phyloP scores from a whole-genome alignment of 2,888 invertebrate genomes.

The Aphodius sticticus region DNA sequence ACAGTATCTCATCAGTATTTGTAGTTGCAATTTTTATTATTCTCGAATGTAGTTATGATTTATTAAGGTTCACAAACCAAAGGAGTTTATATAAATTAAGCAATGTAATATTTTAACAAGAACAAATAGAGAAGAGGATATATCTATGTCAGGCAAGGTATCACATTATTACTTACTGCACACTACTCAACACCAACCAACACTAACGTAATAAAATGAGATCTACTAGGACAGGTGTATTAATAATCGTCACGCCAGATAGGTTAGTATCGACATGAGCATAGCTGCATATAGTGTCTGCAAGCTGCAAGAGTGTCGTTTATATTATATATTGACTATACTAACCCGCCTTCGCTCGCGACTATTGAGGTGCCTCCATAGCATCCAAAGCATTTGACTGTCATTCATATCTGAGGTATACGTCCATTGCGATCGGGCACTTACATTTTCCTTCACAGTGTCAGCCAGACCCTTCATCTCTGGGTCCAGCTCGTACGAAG shows the following conservation, averaged over 20 bases:
- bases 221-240: background rate
- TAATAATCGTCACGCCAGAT: background rate
- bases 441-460: conserved; percentile 51
- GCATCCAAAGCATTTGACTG: conserved; percentile 57
- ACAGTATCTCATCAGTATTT: no score
- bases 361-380: conserved; percentile 55
- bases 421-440: conserved; percentile 40
- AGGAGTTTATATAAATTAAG: no score
- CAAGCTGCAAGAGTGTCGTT: background rate
- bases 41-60: no score
- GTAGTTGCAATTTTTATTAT: no score
- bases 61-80: no score
- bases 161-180: no score
- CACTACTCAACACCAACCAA: no score
- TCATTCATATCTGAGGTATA: conserved; percentile 50
- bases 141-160: no score
- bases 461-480: conserved; percentile 64
- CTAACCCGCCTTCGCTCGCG: conserved; percentile 40
- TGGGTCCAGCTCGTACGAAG: conserved; percentile 69
- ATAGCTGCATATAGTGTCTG: background rate
- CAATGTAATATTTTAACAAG: no score
- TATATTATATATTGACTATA: conserved; percentile 28
- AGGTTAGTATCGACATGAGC: background rate
- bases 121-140: no score
- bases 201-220: background rate